phyloP scores from a whole-genome alignment of 2,797 vertebrate species.

The Cryptoblepharus egeriae region DNA sequence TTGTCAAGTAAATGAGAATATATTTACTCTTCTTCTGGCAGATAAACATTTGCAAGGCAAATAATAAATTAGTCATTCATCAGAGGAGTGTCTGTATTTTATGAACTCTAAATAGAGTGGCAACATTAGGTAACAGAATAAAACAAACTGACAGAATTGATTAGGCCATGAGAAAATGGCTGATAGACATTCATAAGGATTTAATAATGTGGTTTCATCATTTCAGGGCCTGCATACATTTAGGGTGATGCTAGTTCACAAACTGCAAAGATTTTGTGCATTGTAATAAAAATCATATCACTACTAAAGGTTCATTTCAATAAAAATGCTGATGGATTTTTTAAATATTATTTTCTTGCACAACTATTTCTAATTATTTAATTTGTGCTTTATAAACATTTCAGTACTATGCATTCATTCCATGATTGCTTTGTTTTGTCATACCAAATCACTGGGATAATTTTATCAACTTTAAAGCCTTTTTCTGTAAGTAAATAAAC shows the following conservation, averaged over 20 bases:
- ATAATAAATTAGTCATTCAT: conserved; percentile 84
- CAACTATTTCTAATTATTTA: conserved; percentile 23
- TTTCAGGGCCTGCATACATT: not conserved
- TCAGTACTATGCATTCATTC: conserved; percentile 17
- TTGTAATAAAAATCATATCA: conserved; percentile 29
- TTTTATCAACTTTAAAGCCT: not conserved
- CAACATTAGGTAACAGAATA: conserved; percentile 70
- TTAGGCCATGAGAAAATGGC: conserved; percentile 41
- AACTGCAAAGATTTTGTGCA: conserved; percentile 30
- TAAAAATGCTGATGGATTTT: conserved; percentile 24
- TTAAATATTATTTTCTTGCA: not conserved
- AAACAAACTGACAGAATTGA: conserved; percentile 65
- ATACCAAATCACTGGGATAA: not conserved
- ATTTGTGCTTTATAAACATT: conserved; percentile 53
- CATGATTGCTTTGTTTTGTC: not conserved
- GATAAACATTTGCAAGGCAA: conserved; percentile 83
- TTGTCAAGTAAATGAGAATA: conserved; percentile 72
- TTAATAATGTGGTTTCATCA: conserved; percentile 35
- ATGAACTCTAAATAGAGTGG: conserved; percentile 78
- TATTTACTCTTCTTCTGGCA: conserved; percentile 75
- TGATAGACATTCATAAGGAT: conserved; percentile 41
- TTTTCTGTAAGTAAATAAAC: not conserved
- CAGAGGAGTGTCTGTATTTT: conserved; percentile 68
- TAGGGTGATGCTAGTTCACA: conserved; percentile 16
- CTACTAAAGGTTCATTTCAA: not conserved